Evolutionary conservation across 2,888 invertebrate species (phyloP), one percentile per base, ranked within the genome.

Genomic region (Orgyia antiqua): DNA sequence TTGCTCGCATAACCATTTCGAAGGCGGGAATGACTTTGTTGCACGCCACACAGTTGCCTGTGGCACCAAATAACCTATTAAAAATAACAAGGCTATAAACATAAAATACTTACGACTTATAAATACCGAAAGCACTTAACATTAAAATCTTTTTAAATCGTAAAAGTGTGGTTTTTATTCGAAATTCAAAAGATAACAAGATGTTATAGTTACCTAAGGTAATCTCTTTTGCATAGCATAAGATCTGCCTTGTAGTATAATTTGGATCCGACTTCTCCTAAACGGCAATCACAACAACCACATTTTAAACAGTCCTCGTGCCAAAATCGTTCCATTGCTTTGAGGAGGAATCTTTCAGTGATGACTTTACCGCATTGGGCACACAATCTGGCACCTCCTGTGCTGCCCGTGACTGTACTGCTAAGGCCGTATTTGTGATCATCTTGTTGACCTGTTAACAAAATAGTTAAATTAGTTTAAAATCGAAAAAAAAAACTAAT

Each of bases 1-100:
- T 92, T 50, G 95, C 96, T 74, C 95, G 89, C 96, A 97, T 96
- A 60, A 96, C 96, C 95, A 96, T 95, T 87, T 96, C 96, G 83
- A 96, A 96, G 48, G 96, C 95, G 41, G 96, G 96, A 77, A 96
- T 96, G 70, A 93, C 93, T 89, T 96, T 96, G 82, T 92, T 93
- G 87, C 96, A 97, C 34, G 95, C 96, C 53, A 95, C 93, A 77
- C 96, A 96, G 78, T 94, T 94, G 55, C 96, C 96, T 20, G 95
- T 95, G 60, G 92, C 93, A 49, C 96, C 95, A 68, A 95, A 96
- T 87, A 96, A 90, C 88, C 95, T 95, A 88, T 50, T 74, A 68
- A 73, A 71, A 30, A 64, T 68, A 48, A 55, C 52, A 53, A 58
- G 49, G 50, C 51, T 44, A 56, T 66, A 56, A 68, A 59, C 51